phyloP scores from a whole-genome alignment of 2,113 vertebrate genomes.

The Heterotilapia buettikoferi region DNA sequence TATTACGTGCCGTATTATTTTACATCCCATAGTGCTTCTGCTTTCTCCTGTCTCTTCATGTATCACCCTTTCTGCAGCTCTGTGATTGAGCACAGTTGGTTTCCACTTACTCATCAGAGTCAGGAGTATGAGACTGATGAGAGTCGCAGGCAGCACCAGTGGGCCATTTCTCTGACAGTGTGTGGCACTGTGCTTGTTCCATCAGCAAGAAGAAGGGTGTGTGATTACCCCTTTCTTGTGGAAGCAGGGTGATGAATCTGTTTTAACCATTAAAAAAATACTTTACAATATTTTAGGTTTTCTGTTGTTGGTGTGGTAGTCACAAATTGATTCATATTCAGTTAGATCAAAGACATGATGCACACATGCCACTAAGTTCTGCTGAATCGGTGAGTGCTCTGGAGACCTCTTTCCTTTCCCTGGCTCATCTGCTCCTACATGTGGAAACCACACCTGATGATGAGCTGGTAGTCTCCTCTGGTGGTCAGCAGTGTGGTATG shows the following conservation, averaged over 20 bases:
- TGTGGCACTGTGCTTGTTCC: neutral
- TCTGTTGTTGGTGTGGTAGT: neutral
- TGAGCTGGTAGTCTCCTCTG: neutral
- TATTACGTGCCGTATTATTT: neutral
- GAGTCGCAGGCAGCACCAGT: neutral
- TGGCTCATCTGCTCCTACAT: neutral
- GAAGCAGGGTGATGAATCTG: rapidly evolving
- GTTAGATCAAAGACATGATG: neutral
- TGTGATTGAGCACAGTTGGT: neutral
- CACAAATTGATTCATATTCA: neutral
- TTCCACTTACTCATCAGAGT: neutral
- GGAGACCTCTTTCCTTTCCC: neutral
- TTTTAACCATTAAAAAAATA: neutral
- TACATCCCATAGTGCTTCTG: neutral
- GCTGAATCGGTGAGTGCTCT: neutral
- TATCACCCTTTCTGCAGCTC: neutral
- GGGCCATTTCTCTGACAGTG: neutral
- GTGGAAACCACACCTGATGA: neutral
- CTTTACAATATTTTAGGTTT: neutral
- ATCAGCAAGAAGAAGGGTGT: neutral
- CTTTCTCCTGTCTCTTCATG: neutral
- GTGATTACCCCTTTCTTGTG: neutral
- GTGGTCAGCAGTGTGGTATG: neutral
- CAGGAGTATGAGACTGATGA: neutral
- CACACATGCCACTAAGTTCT: neutral